phyloP scores from a whole-genome alignment of 2,888 invertebrate species.

The Acrobasis suavella region DNA sequence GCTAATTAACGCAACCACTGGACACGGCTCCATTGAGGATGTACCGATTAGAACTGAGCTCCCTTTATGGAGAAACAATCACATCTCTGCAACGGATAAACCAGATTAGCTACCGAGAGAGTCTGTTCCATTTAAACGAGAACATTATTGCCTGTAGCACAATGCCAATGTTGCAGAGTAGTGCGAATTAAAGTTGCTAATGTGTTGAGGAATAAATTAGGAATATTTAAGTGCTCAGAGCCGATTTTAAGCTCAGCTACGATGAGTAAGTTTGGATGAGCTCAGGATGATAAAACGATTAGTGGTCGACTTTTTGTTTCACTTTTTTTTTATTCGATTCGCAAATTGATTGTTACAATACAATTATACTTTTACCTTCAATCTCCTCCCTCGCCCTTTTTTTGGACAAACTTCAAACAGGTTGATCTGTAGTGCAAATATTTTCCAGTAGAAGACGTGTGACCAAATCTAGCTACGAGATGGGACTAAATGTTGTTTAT shows the following conservation, averaged over 20 bases:
- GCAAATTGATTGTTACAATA: too few relatives aligned
- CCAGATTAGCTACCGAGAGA: conserved; percentile 57
- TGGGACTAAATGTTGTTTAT: conserved; percentile 12
- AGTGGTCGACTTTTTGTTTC: too few relatives aligned
- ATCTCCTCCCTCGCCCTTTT: too few relatives aligned
- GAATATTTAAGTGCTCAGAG: too few relatives aligned
- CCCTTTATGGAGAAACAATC: conserved; percentile 80
- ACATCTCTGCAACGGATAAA: conserved; percentile 71
- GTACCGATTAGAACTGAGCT: conserved; percentile 69
- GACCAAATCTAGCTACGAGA: background rate
- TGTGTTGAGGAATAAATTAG: background rate
- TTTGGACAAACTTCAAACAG: too few relatives aligned
- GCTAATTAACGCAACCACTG: conserved; percentile 72
- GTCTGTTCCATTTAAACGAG: conserved; percentile 35
- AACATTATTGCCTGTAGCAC: conserved; percentile 27
- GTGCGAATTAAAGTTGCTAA: conserved; percentile 8
- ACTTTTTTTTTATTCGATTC: too few relatives aligned
- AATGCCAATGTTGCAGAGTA: conserved; percentile 10
- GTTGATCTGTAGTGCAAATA: too few relatives aligned
- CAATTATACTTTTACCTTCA: too few relatives aligned
- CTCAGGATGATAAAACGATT: too few relatives aligned
- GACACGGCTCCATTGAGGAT: conserved; percentile 67
- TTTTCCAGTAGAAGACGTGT: background rate
- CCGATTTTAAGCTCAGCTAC: too few relatives aligned
- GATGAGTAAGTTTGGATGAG: too few relatives aligned